phyloP scores from a whole-genome alignment of 2,113 vertebrate genomes.

The Campylomormyrus numenius region DNA sequence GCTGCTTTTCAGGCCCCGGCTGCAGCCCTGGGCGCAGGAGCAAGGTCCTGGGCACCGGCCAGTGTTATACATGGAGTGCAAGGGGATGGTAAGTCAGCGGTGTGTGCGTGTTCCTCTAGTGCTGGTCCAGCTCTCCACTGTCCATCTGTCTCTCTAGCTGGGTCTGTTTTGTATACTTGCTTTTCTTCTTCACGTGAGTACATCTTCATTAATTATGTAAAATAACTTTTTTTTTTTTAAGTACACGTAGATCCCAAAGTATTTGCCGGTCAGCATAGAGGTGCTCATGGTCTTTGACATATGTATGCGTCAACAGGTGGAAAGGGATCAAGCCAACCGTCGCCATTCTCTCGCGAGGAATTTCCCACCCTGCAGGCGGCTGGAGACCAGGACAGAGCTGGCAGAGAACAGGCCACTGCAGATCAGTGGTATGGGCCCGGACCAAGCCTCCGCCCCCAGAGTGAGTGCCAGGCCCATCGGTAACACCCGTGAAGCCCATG shows the following conservation, averaged over 20 bases:
- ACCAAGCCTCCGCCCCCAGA: constrained; percentile 96
- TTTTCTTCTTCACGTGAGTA: neutral
- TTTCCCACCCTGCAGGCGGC: constrained; percentile 97
- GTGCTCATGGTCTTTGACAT: neutral
- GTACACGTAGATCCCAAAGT: neutral
- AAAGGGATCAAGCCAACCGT: constrained; percentile 93
- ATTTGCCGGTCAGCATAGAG: neutral
- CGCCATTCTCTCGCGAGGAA: constrained; percentile 97
- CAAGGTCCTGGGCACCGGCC: constrained; percentile 90
- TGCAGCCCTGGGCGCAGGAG: constrained; percentile 71
- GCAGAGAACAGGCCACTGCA: constrained; percentile 89
- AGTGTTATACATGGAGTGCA: constrained; percentile 86
- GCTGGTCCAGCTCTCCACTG: neutral
- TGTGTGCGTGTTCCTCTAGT: neutral
- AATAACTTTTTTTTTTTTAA: neutral
- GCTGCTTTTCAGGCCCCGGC: constrained; percentile 56
- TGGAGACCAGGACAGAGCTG: constrained; percentile 93
- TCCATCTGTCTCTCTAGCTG: neutral
- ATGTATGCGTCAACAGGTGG: constrained; percentile 63
- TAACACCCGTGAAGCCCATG: neutral
- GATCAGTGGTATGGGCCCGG: constrained; percentile 95
- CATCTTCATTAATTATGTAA: neutral
- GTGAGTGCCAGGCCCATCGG: constrained; percentile 52
- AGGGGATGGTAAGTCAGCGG: constrained; percentile 77
- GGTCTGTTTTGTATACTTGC: neutral